Base-by-base conservation (phyloP, 2,113 vertebrate genomes). In the Actenoides lindsayi region DNA sequence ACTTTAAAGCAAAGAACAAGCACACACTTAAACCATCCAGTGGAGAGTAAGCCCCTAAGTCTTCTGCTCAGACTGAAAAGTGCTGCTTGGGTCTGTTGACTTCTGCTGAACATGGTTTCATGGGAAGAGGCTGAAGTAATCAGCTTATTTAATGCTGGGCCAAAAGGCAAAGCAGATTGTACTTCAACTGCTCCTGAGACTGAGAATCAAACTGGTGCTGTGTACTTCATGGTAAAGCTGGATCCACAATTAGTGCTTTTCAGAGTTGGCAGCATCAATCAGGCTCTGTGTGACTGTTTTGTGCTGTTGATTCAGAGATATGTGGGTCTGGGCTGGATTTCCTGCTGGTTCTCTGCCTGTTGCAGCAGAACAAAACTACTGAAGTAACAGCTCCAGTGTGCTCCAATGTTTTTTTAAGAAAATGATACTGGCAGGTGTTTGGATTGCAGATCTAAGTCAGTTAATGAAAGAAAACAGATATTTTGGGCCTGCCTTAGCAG, bases 301-400 rank as follows among this genome's bases (percentile, higher is more conserved):
- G 44, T 89, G 86, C 68, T 69, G 25, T 80, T 80, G 37, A 31
- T 67, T 87, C 90, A 71, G 74, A 84, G 62, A 27, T 24, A 31
- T 11, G 62, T 42, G 77, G 41, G 28, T 35, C 75, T 86, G 77
- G 64, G 64, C 33, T 90, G 51, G 35, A 60, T 87, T 94, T 92
- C 30, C 83, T 11, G 1, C 16, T 81, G 31, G 9, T 25, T 53
- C 13, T 87, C 46, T 71, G 56, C 50, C 10, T 91, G 24, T 51
- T 93, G 33, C 59, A 89, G 67, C 63, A 77, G 74, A 64, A 54
- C 48, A 51, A 46, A 85, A 48, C 25, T 78, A 46, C 48, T 87
- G 48, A 75, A 82, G 41, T 18, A 69, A 54, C 31, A 71, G 7
- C 33, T 81, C 23, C 44, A 20, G 27, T 0, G 0, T 56, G 39